Base-by-base conservation (phyloP, 2,888 invertebrate genomes). In the Rhagophthalmus giganteus region DNA sequence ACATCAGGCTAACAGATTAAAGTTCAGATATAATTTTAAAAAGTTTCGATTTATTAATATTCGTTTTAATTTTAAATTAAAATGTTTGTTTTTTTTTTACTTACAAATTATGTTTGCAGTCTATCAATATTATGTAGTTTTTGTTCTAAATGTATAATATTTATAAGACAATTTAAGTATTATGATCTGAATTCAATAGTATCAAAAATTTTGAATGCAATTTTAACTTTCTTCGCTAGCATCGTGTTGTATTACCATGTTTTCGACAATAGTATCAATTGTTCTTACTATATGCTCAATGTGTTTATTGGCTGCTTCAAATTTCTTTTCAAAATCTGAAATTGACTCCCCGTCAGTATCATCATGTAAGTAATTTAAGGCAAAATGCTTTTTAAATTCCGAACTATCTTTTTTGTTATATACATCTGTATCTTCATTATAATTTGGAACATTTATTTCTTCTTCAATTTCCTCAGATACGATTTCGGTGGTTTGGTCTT, bases 261-360 rank as follows among this genome's bases (percentile, higher is more conserved):
- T 73, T 55, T 70, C 73, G 11, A 74, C 71, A 55, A 74, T 74
- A 59, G 72, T 71, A 57, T 71, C 70, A 47, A 74, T 73, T 47
- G 73, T 71, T 39, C 58, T 64, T 67, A 74, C 71, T 9, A 74
- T 69, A 55, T 70, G 68, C 24, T 72, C 73, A 34, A 74, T 65
- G 52, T 72, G 69, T 54, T 71, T 66, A 48, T 70, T 71, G 2
- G 72, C 71, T 32, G 63, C 66, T 31, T 70, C 63, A 54, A 71
- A 69, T 45, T 70, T 67, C 12, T 51, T 46, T 33, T 61, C 55
- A 45, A 59, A 46, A 48, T 55, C 53, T 12, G 41, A 41, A n/a
- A 51, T 41, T 1, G 52, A 9, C 4, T 25, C 31, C 9, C 14
- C 35, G 10, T 20, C 31, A 5, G 14, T 28, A 9, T 37, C 30